Evolutionary conservation across 2,888 invertebrate species (phyloP), one percentile per base, ranked within the genome.

Genomic region (Drosophila buzzatii): DNA sequence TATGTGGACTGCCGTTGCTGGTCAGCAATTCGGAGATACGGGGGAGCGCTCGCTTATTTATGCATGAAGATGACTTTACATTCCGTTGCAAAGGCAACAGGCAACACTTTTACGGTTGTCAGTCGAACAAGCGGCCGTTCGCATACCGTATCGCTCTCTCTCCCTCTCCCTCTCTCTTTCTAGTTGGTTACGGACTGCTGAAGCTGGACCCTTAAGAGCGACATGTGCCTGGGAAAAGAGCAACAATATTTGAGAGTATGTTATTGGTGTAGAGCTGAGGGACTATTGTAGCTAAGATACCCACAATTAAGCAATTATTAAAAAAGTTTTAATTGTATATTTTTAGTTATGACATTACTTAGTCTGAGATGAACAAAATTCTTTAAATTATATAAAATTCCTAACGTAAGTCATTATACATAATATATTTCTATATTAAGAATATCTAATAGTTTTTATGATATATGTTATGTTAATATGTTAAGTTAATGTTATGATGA

Each of bases 61-160:
- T 90, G 90, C 85, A 86, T 86, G 89, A 88, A 90, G 86, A 86
- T 86, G 90, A 86, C 86, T 86, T 78, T 82, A 90, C 90, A 86
- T 90, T 85, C 81, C 71, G 68, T 64, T 63, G 72, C 75, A 73
- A 73, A 79, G 73, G 82, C 79, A 47, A 16, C 47, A 74, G 72
- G 82, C 79, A 87, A 89, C 85, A 85, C 85, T 85, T 85, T 85
- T 89, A 85, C 85, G 85, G 85, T 87, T 85, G 85, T 85, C 81
- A 73, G 71, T 67, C 67, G 53, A 37, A 27, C 23, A 9, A 16
- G 8, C 45, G 42, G 7, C 51, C 16, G 35, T 44, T 23, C 45
- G 27, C 27, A 41, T 20, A 23, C 37, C 37, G 42, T 27, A 27
- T 27, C 27, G 5, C 5, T 27, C 27, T 27, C 27, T 27, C 27